Percentiles rank a stretch among this genome's conserved stretches.
Evolutionary conservation across 2,113 vertebrate species (phyloP).

Genomic region (Syrmaticus mikado): DNA sequence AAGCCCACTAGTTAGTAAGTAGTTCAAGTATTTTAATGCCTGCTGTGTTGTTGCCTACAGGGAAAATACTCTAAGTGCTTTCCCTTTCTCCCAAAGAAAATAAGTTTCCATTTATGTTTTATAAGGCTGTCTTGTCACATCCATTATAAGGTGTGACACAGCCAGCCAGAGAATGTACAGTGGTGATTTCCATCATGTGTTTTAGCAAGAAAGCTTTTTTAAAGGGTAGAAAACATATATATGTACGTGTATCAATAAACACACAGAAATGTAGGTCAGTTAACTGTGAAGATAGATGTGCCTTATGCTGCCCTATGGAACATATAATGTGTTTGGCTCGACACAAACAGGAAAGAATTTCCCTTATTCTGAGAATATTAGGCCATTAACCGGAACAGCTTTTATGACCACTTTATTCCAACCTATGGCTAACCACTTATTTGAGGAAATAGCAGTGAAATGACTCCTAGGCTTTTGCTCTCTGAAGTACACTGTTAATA

Average conservation of each 20-base stretch:
- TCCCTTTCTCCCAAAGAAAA: constrained; percentile 23
- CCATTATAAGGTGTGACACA: constrained; percentile 2
- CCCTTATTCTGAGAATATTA: neutral
- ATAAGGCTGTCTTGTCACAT: constrained; percentile 43
- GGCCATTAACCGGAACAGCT: neutral
- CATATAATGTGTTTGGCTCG: neutral
- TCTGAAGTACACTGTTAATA: accelerated
- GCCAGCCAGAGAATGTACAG: neutral
- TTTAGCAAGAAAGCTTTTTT: neutral
- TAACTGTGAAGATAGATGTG: neutral
- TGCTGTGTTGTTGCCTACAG: constrained; percentile 52
- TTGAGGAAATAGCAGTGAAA: neutral
- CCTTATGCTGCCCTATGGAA: neutral
- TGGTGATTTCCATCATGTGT: neutral
- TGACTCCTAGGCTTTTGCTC: neutral
- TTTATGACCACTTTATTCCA: neutral
- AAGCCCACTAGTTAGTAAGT: constrained; percentile 34
- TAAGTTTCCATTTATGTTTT: constrained; percentile 47
- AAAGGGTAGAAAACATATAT: neutral
- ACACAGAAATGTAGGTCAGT: neutral
- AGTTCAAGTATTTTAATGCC: constrained; percentile 30
- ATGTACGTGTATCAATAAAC: neutral
- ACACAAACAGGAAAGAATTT: neutral
- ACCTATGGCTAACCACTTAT: neutral
- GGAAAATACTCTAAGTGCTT: constrained; percentile 60